Percentiles rank a stretch among this genome's conserved stretches.
Evolutionary conservation across 2,113 vertebrate genomes (phyloP).

Genomic region (Serinus canaria): DNA sequence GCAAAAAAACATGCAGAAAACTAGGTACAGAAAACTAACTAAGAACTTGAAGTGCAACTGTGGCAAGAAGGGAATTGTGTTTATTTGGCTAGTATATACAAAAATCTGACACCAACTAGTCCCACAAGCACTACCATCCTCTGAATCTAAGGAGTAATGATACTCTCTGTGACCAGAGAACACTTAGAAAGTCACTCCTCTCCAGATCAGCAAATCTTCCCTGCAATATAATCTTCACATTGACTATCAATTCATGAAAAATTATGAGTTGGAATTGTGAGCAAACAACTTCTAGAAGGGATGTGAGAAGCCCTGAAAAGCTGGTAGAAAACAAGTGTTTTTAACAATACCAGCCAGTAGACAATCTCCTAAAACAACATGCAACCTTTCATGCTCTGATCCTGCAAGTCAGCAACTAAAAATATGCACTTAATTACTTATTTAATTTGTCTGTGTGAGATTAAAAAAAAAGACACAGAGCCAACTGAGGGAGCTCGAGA

Average conservation of each 20-base stretch:
- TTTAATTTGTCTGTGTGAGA: not conserved
- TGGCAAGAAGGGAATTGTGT: not conserved
- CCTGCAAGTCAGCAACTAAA: not conserved
- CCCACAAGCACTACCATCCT: not conserved
- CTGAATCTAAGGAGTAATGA: not conserved
- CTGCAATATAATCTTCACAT: not conserved
- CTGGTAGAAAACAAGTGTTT: not conserved
- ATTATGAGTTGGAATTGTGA: not conserved
- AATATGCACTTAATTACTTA: not conserved
- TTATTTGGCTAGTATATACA: not conserved
- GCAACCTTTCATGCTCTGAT: not conserved
- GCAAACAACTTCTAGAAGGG: not conserved
- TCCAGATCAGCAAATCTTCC: not conserved
- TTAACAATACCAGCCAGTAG: not conserved
- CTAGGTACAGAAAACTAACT: not conserved
- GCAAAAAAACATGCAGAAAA: not conserved
- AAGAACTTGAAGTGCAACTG: not conserved
- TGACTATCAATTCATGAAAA: not conserved
- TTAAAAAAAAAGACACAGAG: not conserved
- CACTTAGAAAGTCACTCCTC: not conserved
- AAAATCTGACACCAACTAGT: not conserved
- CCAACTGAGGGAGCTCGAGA: not conserved
- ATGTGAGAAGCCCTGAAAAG: not conserved
- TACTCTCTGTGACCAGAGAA: not conserved
- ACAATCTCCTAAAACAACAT: not conserved